Evolutionary conservation across 2,113 vertebrate genomes (phyloP).

Genomic region (Strix aluco): DNA sequence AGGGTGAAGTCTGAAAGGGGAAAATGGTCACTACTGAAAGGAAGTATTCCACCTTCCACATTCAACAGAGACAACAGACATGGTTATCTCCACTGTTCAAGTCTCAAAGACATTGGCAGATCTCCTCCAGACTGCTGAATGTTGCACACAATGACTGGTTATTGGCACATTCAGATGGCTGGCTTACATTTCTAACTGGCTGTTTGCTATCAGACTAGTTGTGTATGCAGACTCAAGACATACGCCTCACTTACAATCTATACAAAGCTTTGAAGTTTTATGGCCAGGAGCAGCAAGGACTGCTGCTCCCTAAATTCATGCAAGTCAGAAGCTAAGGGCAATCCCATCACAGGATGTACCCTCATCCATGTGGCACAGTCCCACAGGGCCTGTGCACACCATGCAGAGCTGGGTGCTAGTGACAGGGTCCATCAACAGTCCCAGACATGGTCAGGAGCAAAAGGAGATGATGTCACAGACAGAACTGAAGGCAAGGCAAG

Average conservation of each 20-base stretch:
- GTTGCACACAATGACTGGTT: rapidly evolving
- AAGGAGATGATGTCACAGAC: not conserved
- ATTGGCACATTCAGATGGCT: not conserved
- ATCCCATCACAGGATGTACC: not conserved
- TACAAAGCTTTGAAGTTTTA: not conserved
- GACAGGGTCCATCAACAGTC: not conserved
- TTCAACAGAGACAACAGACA: not conserved
- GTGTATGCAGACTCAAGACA: not conserved
- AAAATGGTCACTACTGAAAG: not conserved
- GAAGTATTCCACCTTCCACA: not conserved
- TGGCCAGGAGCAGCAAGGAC: not conserved
- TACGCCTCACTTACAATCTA: too few species aligned
- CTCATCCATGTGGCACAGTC: rapidly evolving
- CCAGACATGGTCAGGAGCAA: not conserved
- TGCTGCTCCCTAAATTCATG: not conserved
- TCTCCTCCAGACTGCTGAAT: not conserved
- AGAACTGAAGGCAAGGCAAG: not conserved
- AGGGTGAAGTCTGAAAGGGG: not conserved
- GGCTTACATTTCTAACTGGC: not conserved
- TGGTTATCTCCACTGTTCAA: not conserved
- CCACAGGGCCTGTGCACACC: not conserved
- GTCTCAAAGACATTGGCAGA: not conserved
- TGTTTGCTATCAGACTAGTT: not conserved
- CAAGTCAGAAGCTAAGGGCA: not conserved
- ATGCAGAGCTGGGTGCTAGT: not conserved